Evolutionary conservation across 23 tunicate species (phyloP), one percentile per base, ranked within the genome.

Genomic region (Oikopleura dioica): DNA sequence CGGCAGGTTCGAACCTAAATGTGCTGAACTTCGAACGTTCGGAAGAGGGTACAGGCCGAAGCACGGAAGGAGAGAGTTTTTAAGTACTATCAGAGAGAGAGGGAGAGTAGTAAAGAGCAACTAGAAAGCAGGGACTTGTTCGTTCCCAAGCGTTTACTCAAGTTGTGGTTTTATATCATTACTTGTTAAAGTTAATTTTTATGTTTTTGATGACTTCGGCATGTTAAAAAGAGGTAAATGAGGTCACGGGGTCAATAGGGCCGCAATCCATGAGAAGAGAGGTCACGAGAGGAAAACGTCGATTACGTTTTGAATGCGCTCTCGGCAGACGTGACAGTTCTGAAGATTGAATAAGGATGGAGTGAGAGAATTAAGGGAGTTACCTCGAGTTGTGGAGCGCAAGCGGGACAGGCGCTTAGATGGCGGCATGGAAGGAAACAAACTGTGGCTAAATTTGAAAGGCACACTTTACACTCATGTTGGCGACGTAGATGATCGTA

Each of bases 201-300:
- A n/a, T n/a, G 72, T 63, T 44, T 44, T 63, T 63, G 72, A 63
- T 63, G 72, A 31, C 26, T 63, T 63, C 72, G 72, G 72, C 72
- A 63, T 12, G 26, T 63, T 21, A 12, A 63, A 44, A 24, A 63
- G 72, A 63, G 72, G 72, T 63, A 63, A 63, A 63, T 31, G 26
- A 63, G n/a, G n/a, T n/a, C n/a, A n/a, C n/a, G n/a, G n/a, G n/a
- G n/a, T n/a, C n/a, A n/a, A n/a, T n/a, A n/a, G n/a, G n/a, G n/a
- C n/a, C n/a, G n/a, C n/a, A n/a, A n/a, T n/a, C n/a, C n/a, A n/a
- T n/a, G n/a, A n/a, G n/a, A n/a, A 12, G 2, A 63, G 72, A 63
- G 72, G 72, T 63, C 72, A 63, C 26, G 72, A 63, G 30, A 63
- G 72, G 72, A 12, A 63, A 2, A 63, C 72, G 26, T 63, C 72